phyloP scores from a whole-genome alignment of 2,797 vertebrate species.

The Pantherophis vulpinus region DNA sequence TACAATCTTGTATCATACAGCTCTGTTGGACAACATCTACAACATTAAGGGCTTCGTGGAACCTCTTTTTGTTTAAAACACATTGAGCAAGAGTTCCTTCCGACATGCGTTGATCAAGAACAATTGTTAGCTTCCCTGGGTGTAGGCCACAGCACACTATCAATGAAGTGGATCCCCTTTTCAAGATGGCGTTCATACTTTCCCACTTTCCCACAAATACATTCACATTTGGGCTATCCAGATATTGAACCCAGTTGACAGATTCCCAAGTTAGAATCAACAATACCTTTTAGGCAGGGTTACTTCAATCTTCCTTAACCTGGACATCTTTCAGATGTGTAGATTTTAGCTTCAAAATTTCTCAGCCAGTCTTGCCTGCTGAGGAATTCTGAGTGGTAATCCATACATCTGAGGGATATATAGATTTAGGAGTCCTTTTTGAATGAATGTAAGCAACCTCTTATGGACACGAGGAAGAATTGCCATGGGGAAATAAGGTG shows the following conservation, averaged over 20 bases:
- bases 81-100: neutral
- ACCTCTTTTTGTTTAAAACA: neutral
- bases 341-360: neutral
- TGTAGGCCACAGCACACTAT: too few relatives aligned
- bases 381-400: neutral
- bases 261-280: neutral
- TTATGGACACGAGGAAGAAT: neutral
- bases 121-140: too few relatives aligned
- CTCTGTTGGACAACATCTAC: slow-evolving; percentile 22
- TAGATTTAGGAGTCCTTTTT: neutral
- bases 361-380: neutral
- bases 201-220: neutral
- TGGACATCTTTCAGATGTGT: neutral
- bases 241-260: neutral
- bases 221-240: neutral
- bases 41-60: neutral
- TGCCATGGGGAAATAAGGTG: neutral
- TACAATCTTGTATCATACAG: slow-evolving; percentile 45
- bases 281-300: neutral
- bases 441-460: neutral
- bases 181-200: neutral
- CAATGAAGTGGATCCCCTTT: neutral
- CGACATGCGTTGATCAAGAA: neutral
- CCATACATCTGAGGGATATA: neutral
- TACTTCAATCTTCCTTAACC: neutral